Evolutionary conservation across 1,140 invertebrate genomes (phyloP), one percentile per base, ranked within the genome.

Genomic region (Lordiphosa mommai): DNA sequence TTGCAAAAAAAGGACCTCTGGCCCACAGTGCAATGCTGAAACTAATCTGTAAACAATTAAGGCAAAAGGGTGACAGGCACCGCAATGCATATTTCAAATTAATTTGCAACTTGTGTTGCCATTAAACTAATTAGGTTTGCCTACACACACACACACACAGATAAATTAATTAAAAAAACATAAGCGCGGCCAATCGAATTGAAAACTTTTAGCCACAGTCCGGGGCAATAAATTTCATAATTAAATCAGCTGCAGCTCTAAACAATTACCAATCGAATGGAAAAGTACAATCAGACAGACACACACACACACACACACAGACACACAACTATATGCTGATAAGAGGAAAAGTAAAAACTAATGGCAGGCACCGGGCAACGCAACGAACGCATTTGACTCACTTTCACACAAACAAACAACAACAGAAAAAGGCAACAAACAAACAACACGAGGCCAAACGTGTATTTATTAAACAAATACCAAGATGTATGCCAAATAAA

Each of bases 11-110:
- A n/a, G n/a, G n/a, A n/a, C n/a, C n/a, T n/a, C n/a, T n/a, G n/a
- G n/a, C 20, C 20, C 20, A 23, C 6, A 23, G 20, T 23, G 6
- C 20, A 23, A 23, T 47, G 36, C 44, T 68, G 73, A 70, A 82
- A 82, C 70, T 82, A 82, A 80, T 80, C 77, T 76, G 61, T 72
- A 64, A 72, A 71, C 77, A 80, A 80, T 80, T 82, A 84, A 60
- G 66, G 32, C 67, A 56, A 33, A 33, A 32, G 48, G 44, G 44
- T 63, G 49, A 27, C 23, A 27, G 23, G 10, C 20, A 17, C 40
- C 61, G 63, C 64, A 55, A 20, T 38, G 40, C 48, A 53, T 47
- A 61, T 79, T 61, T 74, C 43, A 63, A 76, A 66, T 82, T 74
- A 82, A 82, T 82, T 82, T 82, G 71, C 71, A 55, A 58, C 71